phyloP scores from a whole-genome alignment of 2,888 invertebrate genomes.

The Gymnosoma rotundatum region DNA sequence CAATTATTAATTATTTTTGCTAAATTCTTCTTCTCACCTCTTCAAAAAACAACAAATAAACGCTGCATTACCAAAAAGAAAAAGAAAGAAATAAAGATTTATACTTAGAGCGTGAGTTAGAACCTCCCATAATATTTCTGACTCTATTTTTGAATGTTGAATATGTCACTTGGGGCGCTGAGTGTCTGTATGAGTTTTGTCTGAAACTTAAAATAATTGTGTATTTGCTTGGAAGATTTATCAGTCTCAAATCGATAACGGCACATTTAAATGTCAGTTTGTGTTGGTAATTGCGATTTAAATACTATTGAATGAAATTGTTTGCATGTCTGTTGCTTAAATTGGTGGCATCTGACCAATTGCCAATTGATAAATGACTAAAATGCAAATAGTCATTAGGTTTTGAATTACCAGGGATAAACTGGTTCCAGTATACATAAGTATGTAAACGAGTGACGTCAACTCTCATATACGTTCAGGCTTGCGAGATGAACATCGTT shows the following conservation, averaged over 20 bases:
- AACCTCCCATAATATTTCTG: too few species aligned
- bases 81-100: too few species aligned
- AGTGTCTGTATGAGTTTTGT: background rate
- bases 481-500: background rate
- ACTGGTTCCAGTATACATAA: background rate
- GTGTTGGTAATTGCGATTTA: slow-evolving; percentile 50
- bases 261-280: background rate
- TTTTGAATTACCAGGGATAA: slow-evolving; percentile 4
- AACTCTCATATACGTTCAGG: background rate
- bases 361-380: slow-evolving; percentile 57
- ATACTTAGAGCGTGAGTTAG: too few species aligned
- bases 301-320: slow-evolving; percentile 42
- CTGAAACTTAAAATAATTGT: slow-evolving; percentile 1
- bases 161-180: too few species aligned
- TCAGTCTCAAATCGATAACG: background rate
- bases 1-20: too few species aligned
- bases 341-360: slow-evolving; percentile 43
- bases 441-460: background rate
- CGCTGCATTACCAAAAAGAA: too few species aligned
- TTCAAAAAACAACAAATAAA: too few species aligned
- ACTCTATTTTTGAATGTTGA: too few species aligned
- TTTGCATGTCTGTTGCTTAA: slow-evolving; percentile 1
- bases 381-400: slow-evolving; percentile 40
- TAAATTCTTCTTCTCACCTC: too few species aligned
- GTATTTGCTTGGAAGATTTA: slow-evolving; percentile 19